Conservation (phyloP, 2,113 vertebrate genomes). For the Columba livia region DNA sequence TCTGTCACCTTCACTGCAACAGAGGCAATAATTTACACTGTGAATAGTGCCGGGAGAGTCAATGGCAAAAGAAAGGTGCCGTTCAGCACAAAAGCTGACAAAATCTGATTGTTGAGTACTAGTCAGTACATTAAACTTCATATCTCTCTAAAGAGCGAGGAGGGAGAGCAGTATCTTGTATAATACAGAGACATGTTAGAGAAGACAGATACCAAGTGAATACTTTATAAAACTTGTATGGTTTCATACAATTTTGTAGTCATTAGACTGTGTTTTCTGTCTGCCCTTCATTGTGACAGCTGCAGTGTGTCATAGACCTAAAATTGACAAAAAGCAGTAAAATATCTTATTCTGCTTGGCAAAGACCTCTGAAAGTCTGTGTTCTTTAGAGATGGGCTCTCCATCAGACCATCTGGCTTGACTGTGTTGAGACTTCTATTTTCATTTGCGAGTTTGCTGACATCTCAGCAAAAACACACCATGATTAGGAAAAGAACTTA, state of each 20-base stretch:
- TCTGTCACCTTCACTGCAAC: neutral
- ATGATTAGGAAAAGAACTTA: neutral
- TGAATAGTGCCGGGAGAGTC: neutral
- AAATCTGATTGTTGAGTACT: constrained; percentile 37
- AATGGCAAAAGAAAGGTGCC: neutral
- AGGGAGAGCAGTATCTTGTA: neutral
- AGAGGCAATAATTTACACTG: neutral
- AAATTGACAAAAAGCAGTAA: neutral
- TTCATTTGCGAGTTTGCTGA: constrained; percentile 45
- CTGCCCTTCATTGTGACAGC: constrained; percentile 32
- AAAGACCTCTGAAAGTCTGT: neutral
- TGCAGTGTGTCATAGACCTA: constrained; percentile 29
- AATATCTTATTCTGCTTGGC: neutral
- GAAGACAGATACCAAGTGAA: constrained; percentile 31
- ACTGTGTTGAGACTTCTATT: neutral
- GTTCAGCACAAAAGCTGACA: constrained; percentile 45
- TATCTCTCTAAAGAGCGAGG: constrained; percentile 2
- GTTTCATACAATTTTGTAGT: constrained; percentile 18
- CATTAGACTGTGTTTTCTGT: neutral
- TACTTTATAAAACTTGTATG: neutral
- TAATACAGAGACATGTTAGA: neutral
- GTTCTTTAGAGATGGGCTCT: neutral
- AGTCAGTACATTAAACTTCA: constrained; percentile 30
- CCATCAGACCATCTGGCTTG: constrained; percentile 22
- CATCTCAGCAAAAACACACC: neutral